phyloP scores from a whole-genome alignment of 2,797 vertebrate species.

The Halcyon smyrnensis region DNA sequence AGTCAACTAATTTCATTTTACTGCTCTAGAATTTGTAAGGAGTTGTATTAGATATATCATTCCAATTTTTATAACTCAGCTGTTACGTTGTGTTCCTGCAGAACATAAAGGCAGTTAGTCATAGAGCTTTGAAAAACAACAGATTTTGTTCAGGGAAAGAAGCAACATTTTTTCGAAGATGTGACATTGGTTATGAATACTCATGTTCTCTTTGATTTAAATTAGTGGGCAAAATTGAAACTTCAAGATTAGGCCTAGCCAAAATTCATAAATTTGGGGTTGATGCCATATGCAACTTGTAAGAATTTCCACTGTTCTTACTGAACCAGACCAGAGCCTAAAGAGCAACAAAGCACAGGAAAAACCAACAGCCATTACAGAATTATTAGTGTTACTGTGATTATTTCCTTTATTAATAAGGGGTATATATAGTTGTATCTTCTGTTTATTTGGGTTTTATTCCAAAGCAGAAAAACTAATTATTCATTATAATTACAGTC shows the following conservation, averaged over 20 bases:
- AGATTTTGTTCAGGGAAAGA: neutral
- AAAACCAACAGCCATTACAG: neutral
- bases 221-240: neutral
- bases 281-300: neutral
- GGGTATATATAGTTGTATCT: neutral
- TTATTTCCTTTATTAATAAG: neutral
- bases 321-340: neutral
- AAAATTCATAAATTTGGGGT: neutral
- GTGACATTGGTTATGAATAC: neutral
- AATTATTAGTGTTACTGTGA: neutral
- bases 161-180: neutral
- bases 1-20: neutral
- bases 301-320: neutral
- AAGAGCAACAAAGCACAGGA: neutral
- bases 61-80: neutral
- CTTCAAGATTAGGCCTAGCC: neutral
- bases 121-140: neutral
- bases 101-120: neutral
- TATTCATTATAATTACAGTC: neutral
- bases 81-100: neutral
- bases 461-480: neutral
- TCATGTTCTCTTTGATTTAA: neutral
- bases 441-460: neutral
- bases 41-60: neutral
- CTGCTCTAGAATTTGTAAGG: neutral